Conservation (phyloP, 30 jellyfish, hydroid and myxozoan genomes). For the Chironex yamaguchii region DNA sequence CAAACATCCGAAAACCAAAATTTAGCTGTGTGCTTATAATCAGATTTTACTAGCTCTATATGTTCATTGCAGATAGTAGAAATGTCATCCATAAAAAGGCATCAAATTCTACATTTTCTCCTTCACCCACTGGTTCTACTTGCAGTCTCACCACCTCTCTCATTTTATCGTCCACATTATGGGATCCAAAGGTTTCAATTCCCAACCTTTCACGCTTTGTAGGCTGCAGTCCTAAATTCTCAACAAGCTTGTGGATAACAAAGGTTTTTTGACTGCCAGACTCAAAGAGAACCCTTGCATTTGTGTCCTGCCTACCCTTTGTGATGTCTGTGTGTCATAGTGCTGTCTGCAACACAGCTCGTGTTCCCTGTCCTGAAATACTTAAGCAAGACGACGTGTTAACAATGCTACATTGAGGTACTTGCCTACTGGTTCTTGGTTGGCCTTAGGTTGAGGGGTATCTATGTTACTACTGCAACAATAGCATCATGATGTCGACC, state of each 20-base stretch:
- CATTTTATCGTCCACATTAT: conserved; percentile 26
- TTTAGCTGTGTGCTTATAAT: conserved; percentile 18
- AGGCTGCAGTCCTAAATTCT: conserved; percentile 17
- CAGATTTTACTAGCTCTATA: neutral
- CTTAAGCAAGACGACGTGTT: conserved; percentile 46
- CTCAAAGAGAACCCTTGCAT: conserved; percentile 43
- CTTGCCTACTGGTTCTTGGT: neutral
- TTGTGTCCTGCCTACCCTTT: neutral
- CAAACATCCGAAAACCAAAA: conserved; percentile 67
- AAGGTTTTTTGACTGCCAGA: conserved; percentile 42
- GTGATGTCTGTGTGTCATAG: conserved; percentile 1
- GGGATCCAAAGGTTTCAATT: conserved; percentile 40
- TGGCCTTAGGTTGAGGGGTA: neutral
- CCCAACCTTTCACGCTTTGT: conserved; percentile 7
- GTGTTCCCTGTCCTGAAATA: conserved; percentile 30
- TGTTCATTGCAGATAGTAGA: conserved; percentile 13
- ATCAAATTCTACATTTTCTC: neutral
- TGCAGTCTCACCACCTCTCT: conserved; percentile 41
- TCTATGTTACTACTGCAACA: neutral
- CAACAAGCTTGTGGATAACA: neutral
- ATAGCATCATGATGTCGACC: conserved; percentile 40
- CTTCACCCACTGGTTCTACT: conserved; percentile 9
- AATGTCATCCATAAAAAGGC: conserved; percentile 37
- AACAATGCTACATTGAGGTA: neutral
- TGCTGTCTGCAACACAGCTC: conserved; percentile 71